Evolutionary conservation across 2,113 vertebrate genomes (phyloP), one percentile per base, ranked within the genome.

Genomic region (Picathartes gymnocephalus): DNA sequence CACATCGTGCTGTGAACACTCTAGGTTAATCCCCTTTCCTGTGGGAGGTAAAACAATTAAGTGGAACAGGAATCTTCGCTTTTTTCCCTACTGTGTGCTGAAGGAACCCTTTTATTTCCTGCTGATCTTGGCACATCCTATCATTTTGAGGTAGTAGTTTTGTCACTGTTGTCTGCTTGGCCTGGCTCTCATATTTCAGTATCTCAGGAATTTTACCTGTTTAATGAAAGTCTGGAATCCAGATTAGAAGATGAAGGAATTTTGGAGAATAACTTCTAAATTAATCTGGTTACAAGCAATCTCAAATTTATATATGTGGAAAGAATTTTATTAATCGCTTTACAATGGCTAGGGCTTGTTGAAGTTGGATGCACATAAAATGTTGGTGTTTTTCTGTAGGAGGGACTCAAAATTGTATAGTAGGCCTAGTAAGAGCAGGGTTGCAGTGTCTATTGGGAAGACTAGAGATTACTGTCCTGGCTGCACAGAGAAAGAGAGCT

Each of bases 11-110:
- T 90, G 84, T 58, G 84, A 66, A 57, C 71, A 64, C 50, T 66
- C 27, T 9, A 47, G 70, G 84, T 85, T 96, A 94, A 93, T 92
- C 68, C 76, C 31, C 47, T 94, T 73, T 88, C n/a, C 79, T 88
- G 72, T 91, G 72, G 72, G 84, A 95, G 81, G 44, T 90, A 81
- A 90, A 86, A 80, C 72, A 92, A 88, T 94, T 92, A 93, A 65
- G 47, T 70, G 44, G 39, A 94, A 42, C 28, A 53, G 78, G n/a
- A 78, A 50, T 93, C 40, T 91, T 91, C 10, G 47, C 23, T 68
- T 44, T 64, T 72, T 47, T 48, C 40, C 48, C 33, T 82, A 40
- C 90, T 51, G 39, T 81, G 58, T 16, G 4, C 56, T 68, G 79
- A 92, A 88, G 76, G 83, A 88, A 64, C 42, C 40, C 14, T 90